Evolutionary conservation across 2,797 vertebrate species (phyloP).

Genomic region (Prunella strophiata): DNA sequence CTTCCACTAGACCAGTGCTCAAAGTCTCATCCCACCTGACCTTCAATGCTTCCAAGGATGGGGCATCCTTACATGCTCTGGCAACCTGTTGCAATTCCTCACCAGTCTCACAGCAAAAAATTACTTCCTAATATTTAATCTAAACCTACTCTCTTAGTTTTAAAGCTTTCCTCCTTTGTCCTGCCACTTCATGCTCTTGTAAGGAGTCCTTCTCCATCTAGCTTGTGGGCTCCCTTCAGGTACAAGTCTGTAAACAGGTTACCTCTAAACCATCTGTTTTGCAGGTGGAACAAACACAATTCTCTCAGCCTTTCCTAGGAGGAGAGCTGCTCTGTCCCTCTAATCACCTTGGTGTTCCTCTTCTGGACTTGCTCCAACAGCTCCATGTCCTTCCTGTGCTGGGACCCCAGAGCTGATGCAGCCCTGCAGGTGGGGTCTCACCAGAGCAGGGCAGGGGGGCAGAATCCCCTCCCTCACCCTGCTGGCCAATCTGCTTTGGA

Average conservation of each 20-base stretch:
- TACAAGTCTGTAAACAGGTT: background rate
- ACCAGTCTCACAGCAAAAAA: background rate
- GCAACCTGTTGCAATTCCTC: background rate
- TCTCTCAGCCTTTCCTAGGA: background rate
- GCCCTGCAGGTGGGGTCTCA: background rate
- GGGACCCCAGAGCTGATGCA: background rate
- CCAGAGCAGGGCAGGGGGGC: background rate
- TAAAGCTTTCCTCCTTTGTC: background rate
- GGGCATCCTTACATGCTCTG: background rate
- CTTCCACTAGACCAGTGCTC: background rate
- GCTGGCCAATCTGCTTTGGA: accelerated
- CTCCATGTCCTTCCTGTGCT: background rate
- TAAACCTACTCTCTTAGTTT: background rate
- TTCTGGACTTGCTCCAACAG: background rate
- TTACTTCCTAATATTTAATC: background rate
- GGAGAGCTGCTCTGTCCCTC: background rate
- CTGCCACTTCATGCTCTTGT: background rate
- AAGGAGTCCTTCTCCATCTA: background rate
- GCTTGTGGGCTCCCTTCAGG: background rate
- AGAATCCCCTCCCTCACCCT: background rate
- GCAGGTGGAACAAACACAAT: accelerated
- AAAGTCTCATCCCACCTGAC: background rate
- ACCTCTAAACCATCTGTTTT: background rate
- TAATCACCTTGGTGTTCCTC: background rate
- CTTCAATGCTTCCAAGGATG: background rate